These are phyloP conservation scores for Siniperca chuatsi DNA, from an alignment of 2,113 vertebrate genomes.

Conservation along the genomic window DNA sequence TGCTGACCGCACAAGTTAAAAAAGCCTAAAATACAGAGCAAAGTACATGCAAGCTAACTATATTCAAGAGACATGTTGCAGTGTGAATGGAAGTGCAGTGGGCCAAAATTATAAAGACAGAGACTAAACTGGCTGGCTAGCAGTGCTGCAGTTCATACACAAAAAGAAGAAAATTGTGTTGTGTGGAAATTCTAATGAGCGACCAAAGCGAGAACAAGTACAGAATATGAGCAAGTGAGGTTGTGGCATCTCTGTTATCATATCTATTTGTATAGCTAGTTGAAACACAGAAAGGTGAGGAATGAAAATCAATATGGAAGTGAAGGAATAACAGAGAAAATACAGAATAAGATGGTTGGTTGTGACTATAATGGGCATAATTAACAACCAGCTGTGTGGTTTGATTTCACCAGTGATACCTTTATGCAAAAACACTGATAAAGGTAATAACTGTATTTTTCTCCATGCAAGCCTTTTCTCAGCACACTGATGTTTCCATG, in stretches of 20 bases:
- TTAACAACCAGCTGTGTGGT: not conserved
- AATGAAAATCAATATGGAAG: not conserved
- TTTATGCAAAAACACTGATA: not conserved
- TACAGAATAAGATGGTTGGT: not conserved
- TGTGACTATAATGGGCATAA: not conserved
- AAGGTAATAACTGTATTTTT: not conserved
- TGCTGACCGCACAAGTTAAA: not conserved
- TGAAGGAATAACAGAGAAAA: not conserved
- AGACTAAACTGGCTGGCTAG: not conserved
- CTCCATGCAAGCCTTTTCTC: not conserved
- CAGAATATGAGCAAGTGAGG: not conserved
- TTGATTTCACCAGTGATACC: not conserved
- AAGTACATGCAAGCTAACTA: not conserved
- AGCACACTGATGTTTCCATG: constrained; percentile 3
- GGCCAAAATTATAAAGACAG: not conserved
- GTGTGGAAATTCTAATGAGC: not conserved
- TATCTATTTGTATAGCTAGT: not conserved
- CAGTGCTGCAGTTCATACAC: not conserved
- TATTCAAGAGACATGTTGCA: constrained; percentile 3
- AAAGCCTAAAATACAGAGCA: constrained; percentile 12
- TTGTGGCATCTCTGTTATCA: not conserved
- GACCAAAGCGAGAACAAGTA: not conserved
- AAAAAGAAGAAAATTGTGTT: not conserved
- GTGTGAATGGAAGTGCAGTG: not conserved
- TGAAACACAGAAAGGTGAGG: not conserved